These are phyloP conservation scores for Sepioteuthis lessoniana DNA, from an alignment of 2,888 invertebrate species.

Conservation along the genomic window DNA sequence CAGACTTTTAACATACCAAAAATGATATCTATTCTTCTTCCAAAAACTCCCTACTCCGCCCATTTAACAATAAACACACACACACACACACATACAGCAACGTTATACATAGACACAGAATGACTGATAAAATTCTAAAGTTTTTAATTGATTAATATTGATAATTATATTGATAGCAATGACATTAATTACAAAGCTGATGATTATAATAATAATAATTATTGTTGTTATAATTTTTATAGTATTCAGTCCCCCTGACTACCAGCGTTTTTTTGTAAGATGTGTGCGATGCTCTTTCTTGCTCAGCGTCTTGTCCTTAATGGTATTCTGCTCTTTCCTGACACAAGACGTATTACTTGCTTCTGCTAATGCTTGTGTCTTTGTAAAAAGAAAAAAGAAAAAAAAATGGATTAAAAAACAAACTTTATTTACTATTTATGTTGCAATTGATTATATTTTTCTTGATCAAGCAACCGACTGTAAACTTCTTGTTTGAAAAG, in stretches of 20 bases:
- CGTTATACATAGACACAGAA: not conserved
- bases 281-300: not conserved
- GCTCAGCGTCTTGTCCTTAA: not conserved
- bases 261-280: not conserved
- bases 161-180: not conserved
- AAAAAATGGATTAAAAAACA: not conserved
- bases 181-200: not conserved
- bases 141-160: not conserved
- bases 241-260: not conserved
- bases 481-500: not conserved
- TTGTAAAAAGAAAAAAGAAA: not conserved
- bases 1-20: slow-evolving; percentile 47
- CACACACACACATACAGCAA: not conserved
- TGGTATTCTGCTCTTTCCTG: not conserved
- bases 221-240: not conserved
- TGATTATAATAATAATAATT: not conserved
- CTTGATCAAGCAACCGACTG: not conserved
- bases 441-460: not conserved
- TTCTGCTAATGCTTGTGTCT: not conserved
- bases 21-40: not conserved
- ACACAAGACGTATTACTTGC: not conserved
- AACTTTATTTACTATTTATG: not conserved
- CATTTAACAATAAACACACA: not conserved
- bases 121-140: not conserved
- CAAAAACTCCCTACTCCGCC: not conserved